Evolutionary conservation across 2,797 vertebrate genomes (phyloP).

Genomic region (Arnoldichthys spilopterus): DNA sequence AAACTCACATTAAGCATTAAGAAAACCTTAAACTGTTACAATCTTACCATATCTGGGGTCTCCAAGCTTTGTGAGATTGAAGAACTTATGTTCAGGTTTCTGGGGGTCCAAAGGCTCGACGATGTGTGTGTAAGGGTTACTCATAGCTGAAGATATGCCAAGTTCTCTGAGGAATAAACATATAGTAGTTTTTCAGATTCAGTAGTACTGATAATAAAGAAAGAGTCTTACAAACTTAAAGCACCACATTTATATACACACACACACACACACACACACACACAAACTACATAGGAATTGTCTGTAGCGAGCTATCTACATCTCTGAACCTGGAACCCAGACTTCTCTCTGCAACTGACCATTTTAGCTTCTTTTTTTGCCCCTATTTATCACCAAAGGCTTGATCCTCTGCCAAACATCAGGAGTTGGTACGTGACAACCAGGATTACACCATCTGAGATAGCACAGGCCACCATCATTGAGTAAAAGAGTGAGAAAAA

Average conservation of each 20-base stretch:
- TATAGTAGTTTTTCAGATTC: not conserved
- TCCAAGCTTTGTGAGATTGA: constrained; percentile 86
- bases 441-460: constrained; percentile 40
- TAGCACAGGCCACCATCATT: constrained; percentile 24
- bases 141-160: constrained; percentile 68
- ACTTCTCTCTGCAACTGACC: constrained; percentile 24
- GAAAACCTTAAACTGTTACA: not conserved
- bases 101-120: constrained; percentile 83
- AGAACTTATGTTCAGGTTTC: constrained; percentile 84
- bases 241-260: not conserved
- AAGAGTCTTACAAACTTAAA: not conserved
- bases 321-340: constrained; percentile 9
- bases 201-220: not conserved
- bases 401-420: constrained; percentile 42
- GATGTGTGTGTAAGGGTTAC: constrained; percentile 84
- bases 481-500: constrained; percentile 16
- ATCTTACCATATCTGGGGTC: constrained; percentile 90
- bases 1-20: too few species aligned
- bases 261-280: too few species aligned
- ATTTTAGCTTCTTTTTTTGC: constrained; percentile 29
- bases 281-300: not conserved
- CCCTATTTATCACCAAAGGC: constrained; percentile 50
- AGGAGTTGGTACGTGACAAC: constrained; percentile 48
- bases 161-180: constrained; percentile 13
- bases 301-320: constrained; percentile 6